Percentiles rank a stretch among this genome's conserved stretches.
phyloP scores from a whole-genome alignment of 2,113 vertebrate genomes.

The Crotalus viridis region DNA sequence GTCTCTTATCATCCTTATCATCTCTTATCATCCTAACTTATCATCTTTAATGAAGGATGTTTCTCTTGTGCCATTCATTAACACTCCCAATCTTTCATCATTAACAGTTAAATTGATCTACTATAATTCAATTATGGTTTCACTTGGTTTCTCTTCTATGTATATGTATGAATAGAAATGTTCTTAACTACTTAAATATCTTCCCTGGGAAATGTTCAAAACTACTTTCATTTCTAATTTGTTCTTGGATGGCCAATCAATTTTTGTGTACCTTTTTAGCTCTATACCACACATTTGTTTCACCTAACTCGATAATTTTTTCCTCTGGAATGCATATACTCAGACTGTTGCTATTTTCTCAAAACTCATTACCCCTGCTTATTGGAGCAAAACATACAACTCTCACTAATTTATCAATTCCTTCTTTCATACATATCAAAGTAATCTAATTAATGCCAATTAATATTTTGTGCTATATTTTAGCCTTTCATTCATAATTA shows the following conservation, averaged over 20 bases:
- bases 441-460: neutral
- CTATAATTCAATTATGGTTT: neutral
- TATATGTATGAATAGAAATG: neutral
- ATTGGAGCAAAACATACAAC: neutral
- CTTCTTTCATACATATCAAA: neutral
- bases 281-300: neutral
- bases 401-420: neutral
- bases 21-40: neutral
- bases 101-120: neutral
- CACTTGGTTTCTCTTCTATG: neutral
- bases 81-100: neutral
- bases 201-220: neutral
- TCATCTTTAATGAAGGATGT: neutral
- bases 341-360: neutral
- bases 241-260: neutral
- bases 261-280: neutral
- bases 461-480: neutral
- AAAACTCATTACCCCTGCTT: neutral
- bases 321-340: neutral
- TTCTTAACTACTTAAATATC: neutral
- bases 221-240: neutral
- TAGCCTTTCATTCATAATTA: neutral
- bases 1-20: neutral
- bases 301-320: neutral
- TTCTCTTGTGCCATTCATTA: neutral